Evolutionary conservation across 2,888 invertebrate species (phyloP).

Genomic region (Oeneis ivallda): DNA sequence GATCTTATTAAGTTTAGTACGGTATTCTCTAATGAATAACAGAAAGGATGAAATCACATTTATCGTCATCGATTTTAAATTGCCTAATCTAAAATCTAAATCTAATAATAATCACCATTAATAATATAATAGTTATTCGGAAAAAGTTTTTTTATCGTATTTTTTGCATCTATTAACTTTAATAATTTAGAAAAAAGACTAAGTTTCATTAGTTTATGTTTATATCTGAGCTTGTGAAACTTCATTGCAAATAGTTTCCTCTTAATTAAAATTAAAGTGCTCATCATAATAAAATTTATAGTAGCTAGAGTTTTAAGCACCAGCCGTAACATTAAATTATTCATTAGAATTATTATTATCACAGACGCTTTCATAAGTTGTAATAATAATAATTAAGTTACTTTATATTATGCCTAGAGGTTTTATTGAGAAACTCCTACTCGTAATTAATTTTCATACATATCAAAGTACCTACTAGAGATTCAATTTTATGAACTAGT

Average conservation of each 20-base stretch:
- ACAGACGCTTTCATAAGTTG: not conserved
- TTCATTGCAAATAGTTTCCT: slow-evolving; percentile 5
- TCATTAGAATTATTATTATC: slow-evolving; percentile 5
- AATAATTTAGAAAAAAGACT: not conserved
- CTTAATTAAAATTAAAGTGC: slow-evolving; percentile 5
- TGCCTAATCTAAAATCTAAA: no score
- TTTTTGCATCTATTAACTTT: not conserved
- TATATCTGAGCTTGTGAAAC: not conserved
- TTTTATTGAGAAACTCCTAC: not conserved
- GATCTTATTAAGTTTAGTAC: no score
- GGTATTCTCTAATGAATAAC: no score
- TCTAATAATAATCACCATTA: no score
- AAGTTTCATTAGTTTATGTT: not conserved
- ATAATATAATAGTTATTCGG: no score
- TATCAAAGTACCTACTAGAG: no score
- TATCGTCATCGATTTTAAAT: no score
- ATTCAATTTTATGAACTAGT: no score
- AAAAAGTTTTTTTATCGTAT: no score
- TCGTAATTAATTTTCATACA: no score
- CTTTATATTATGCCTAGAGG: not conserved
- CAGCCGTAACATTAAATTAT: not conserved
- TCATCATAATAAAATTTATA: slow-evolving; percentile 5
- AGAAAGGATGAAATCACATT: no score
- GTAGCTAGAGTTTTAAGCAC: not conserved
- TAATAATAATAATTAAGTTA: not conserved